Conservation (phyloP, 2,113 vertebrate genomes). For the Chloropsis hardwickii region DNA sequence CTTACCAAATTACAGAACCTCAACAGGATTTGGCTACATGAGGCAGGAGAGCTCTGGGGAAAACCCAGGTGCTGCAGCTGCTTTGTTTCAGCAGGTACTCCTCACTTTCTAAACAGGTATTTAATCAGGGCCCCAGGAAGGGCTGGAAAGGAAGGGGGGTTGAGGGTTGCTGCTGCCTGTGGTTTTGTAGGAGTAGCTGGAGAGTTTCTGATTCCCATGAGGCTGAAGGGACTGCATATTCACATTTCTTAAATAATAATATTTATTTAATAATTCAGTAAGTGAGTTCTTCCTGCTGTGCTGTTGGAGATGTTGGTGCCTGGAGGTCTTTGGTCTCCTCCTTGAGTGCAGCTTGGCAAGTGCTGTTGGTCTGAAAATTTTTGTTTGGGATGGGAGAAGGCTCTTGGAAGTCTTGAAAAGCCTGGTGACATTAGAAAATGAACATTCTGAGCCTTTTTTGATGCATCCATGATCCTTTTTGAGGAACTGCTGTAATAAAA, state of each 20-base stretch:
- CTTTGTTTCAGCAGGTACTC: background rate
- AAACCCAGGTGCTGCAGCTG: conserved; percentile 28
- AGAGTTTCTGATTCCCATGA: background rate
- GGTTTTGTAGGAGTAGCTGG: background rate
- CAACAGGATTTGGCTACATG: background rate
- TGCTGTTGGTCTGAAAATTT: background rate
- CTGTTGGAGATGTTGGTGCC: background rate
- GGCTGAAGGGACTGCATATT: rapidly evolving
- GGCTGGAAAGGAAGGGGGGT: rapidly evolving
- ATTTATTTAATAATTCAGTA: too few relatives aligned
- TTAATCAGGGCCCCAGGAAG: background rate
- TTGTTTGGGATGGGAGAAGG: background rate
- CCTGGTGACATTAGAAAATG: background rate
- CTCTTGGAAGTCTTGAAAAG: background rate
- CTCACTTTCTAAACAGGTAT: background rate
- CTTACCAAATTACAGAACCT: background rate
- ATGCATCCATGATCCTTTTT: rapidly evolving
- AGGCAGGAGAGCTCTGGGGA: conserved; percentile 8
- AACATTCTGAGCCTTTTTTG: background rate
- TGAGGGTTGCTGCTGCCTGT: rapidly evolving
- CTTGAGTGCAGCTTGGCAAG: background rate
- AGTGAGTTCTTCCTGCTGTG: background rate
- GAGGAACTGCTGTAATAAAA: background rate
- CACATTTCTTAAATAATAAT: background rate
- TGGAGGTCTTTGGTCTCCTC: background rate